A percentile compares a stretch with the other conserved stretches of the same genome.
Evolutionary conservation across 2,888 invertebrate species (phyloP).

Genomic region (Onchidella celtica): DNA sequence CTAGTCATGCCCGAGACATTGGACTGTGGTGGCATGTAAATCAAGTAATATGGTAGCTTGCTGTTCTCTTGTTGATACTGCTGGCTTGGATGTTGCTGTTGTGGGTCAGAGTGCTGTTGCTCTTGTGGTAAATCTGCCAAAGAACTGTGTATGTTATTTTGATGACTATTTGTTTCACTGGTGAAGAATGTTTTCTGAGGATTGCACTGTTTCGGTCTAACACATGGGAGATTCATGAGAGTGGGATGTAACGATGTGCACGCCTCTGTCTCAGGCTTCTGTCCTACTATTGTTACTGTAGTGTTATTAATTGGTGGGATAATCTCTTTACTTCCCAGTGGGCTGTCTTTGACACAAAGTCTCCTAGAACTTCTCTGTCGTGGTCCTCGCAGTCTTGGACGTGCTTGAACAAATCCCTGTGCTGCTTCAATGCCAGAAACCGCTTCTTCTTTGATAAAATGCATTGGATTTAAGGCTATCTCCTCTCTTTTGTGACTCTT

Average conservation of each 20-base stretch:
- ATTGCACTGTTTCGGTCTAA: neutral
- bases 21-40: neutral
- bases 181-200: neutral
- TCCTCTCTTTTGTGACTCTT: slow-evolving; percentile 62
- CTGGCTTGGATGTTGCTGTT: neutral
- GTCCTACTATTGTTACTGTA: neutral
- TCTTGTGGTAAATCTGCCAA: neutral
- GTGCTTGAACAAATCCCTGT: neutral
- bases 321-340: neutral
- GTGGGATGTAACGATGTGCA: neutral
- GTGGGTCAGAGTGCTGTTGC: neutral
- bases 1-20: neutral
- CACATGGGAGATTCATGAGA: neutral
- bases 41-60: neutral
- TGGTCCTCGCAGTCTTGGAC: slow-evolving; percentile 9
- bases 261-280: neutral
- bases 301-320: neutral
- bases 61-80: neutral
- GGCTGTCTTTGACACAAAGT: neutral
- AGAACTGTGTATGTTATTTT: neutral
- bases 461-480: slow-evolving; percentile 29
- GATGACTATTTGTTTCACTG: neutral
- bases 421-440: neutral
- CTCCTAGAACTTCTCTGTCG: neutral
- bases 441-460: slow-evolving; percentile 28